These are phyloP conservation scores for Botia almorhae DNA, from an alignment of 2,797 vertebrate species.

Conservation along the genomic window DNA sequence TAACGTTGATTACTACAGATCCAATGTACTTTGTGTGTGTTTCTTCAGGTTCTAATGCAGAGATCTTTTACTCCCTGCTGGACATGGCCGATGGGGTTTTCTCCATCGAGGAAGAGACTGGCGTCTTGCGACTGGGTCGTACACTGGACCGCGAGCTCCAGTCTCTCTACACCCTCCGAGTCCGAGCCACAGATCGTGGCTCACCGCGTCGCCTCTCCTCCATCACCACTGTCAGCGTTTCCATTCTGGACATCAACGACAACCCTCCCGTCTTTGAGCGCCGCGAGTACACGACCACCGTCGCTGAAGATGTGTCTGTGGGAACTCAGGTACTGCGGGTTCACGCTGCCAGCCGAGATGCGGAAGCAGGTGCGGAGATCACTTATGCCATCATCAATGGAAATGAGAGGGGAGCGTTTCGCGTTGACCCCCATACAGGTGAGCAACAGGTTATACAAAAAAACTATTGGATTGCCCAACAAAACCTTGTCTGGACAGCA, in stretches of 20 bases:
- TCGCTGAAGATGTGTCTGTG: slow-evolving; percentile 83
- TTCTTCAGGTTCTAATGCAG: slow-evolving; percentile 83
- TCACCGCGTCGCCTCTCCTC: slow-evolving; percentile 83
- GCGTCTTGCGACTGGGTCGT: slow-evolving; percentile 86
- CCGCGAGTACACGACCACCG: slow-evolving; percentile 86
- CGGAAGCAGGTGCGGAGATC: slow-evolving; percentile 89
- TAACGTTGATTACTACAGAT: background rate
- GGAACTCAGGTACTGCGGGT: slow-evolving; percentile 90
- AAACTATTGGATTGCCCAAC: too few relatives aligned
- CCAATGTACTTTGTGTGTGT: background rate
- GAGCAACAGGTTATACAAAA: slow-evolving; percentile 40
- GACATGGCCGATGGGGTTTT: slow-evolving; percentile 89
- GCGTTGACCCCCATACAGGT: slow-evolving; percentile 90
- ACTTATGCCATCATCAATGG: slow-evolving; percentile 91
- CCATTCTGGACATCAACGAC: slow-evolving; percentile 96
- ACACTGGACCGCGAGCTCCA: slow-evolving; percentile 89
- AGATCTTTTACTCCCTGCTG: slow-evolving; percentile 86
- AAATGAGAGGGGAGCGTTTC: slow-evolving; percentile 93
- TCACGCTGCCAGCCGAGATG: slow-evolving; percentile 90
- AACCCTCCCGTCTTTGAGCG: slow-evolving; percentile 96
- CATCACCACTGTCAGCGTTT: slow-evolving; percentile 81
- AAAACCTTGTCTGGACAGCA: background rate
- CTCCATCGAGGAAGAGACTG: slow-evolving; percentile 88
- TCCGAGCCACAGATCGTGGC: slow-evolving; percentile 88
- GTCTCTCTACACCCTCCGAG: slow-evolving; percentile 82